A percentile compares a stretch with the other conserved stretches of the same genome.
These are phyloP conservation scores for Phania funesta DNA, from an alignment of 2,888 invertebrate genomes.

Conservation along the genomic window DNA sequence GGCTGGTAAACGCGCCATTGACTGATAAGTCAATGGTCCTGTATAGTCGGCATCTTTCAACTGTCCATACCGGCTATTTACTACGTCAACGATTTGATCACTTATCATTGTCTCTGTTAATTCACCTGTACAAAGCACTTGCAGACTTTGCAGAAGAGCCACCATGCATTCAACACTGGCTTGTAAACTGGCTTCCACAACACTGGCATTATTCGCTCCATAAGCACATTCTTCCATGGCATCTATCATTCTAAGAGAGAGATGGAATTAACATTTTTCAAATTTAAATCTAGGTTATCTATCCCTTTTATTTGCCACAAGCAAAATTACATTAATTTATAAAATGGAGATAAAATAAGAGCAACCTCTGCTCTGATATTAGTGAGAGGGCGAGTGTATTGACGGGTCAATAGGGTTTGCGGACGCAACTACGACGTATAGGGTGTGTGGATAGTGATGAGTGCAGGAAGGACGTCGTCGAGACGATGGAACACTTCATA, in stretches of 20 bases:
- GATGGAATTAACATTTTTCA: not conserved
- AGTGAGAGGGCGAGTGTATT: no score
- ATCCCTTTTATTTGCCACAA: no score
- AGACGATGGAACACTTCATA: no score
- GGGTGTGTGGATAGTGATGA: no score
- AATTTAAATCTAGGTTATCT: no score
- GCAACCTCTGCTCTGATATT: no score
- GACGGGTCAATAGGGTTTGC: no score
- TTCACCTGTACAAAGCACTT: conserved; percentile 90
- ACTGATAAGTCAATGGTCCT: conserved; percentile 92
- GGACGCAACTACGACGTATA: no score
- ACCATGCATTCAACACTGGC: conserved; percentile 92
- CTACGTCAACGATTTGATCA: conserved; percentile 82
- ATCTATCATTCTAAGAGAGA: conserved; percentile 88
- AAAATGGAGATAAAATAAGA: no score
- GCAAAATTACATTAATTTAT: no score
- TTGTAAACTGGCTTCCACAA: conserved; percentile 87
- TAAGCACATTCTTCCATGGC: conserved; percentile 96
- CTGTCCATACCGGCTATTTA: conserved; percentile 85
- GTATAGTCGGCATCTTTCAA: conserved; percentile 89
- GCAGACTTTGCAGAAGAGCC: conserved; percentile 90
- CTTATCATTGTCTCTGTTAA: conserved; percentile 83
- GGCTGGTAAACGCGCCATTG: conserved; percentile 90
- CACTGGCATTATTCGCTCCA: conserved; percentile 83
- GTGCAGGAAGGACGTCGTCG: no score